Base-by-base conservation (phyloP, 2,888 invertebrate genomes). In the Cremastinae sp. region DNA sequence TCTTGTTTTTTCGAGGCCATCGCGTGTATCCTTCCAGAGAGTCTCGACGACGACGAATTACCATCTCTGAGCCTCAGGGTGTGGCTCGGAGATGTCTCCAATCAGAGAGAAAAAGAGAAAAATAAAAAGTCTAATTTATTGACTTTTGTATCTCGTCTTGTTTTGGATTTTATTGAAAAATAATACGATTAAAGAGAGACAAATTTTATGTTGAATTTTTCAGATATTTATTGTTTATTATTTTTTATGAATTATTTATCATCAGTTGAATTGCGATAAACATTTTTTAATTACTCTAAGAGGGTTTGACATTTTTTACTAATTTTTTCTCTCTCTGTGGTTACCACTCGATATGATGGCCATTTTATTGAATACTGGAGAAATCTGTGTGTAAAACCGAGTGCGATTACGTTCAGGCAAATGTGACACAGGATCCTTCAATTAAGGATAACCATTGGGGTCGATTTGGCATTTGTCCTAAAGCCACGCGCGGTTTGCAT, bases 41-140 rank as follows among this genome's bases (percentile, higher is more conserved):
- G 37, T 49, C 62, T 37, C 39, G 10, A 49, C 61, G 49, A 49
- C 61, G 49, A 20, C 20, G 64, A 64, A 41, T 64, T 64, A 64
- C 37, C 16, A 18, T 39, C 18, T 64, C 39, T 49, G 28, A 9
- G 64, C 28, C 28, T 28, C 28, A 28, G 28, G 28, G 28, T 28
- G 28, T 53, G 9, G 35, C 22, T 37, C 12, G 28, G 18, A 8
- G 20, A 51, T 20, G 10, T 12, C 18, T 49, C 37, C 18, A 20
- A 62, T 9, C 9, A 20, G 12, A 20, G 28, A 22, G 16, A 59
- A 59, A 12, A 1, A 18, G n/a, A n/a, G n/a, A n/a, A n/a, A n/a
- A n/a, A n/a, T n/a, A 3, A 14, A 43, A 41, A 8, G 20, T 43
- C 12, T 20, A 18, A 43, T 43, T 12, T 37, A 37, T 56, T 37